Percentiles rank a stretch among this genome's conserved stretches.
These are phyloP conservation scores for Bujurquina vittata DNA, from an alignment of 2,113 vertebrate species.

Conservation along the genomic window DNA sequence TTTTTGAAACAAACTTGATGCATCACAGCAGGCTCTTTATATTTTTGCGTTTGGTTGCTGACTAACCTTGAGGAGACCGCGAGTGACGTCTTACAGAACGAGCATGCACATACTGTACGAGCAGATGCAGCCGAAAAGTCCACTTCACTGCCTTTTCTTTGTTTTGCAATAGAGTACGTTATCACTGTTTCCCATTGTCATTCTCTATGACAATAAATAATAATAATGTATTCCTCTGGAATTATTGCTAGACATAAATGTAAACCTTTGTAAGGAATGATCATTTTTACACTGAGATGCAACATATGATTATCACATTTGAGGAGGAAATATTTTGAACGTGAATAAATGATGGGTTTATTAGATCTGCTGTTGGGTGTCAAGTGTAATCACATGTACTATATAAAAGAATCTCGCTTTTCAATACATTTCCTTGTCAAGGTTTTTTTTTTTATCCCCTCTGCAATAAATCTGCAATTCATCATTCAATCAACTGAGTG, in stretches of 20 bases:
- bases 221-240: conserved; percentile 86
- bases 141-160: conserved; percentile 80
- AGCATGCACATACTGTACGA: conserved; percentile 70
- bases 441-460: conserved; percentile 16
- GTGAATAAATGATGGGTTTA: conserved; percentile 73
- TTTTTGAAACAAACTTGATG: conserved; percentile 13
- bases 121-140: conserved; percentile 58
- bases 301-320: conserved; percentile 79
- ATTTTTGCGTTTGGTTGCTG: conserved; percentile 52
- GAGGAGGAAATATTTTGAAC: conserved; percentile 60
- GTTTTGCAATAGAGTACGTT: conserved; percentile 77
- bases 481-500: neutral
- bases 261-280: conserved; percentile 89
- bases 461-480: neutral
- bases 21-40: conserved; percentile 40
- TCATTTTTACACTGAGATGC: conserved; percentile 83
- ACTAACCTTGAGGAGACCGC: conserved; percentile 29
- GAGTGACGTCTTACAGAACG: conserved; percentile 46
- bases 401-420: conserved; percentile 72
- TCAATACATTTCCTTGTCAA: conserved; percentile 49
- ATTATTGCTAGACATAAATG: conserved; percentile 84
- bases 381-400: conserved; percentile 76
- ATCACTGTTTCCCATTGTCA: conserved; percentile 85
- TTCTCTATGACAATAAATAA: conserved; percentile 84
- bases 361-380: conserved; percentile 66